These are phyloP conservation scores for Mus caroli DNA, from an alignment of 2,797 vertebrate genomes.

Conservation along the genomic window DNA sequence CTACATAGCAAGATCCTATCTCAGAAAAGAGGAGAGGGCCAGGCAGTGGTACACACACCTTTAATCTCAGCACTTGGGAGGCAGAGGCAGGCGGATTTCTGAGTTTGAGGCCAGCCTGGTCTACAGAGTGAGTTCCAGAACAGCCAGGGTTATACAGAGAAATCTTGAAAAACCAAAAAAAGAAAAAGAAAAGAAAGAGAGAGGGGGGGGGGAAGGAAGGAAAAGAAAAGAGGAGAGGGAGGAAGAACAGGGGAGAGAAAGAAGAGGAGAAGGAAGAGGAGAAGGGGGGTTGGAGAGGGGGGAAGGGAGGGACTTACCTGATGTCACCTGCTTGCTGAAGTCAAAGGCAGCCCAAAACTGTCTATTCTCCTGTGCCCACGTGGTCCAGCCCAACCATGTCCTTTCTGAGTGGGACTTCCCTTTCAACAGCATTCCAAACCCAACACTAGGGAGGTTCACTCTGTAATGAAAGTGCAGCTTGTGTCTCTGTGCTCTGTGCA, in stretches of 20 bases:
- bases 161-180: too few species aligned
- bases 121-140: too few species aligned
- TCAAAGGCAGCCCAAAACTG: background rate
- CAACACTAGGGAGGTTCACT: background rate
- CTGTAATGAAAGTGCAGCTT: background rate
- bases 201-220: too few species aligned
- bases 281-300: accelerated
- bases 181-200: too few species aligned
- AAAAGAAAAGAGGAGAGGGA: background rate
- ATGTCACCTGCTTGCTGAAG: background rate
- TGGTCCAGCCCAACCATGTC: too few species aligned
- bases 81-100: too few species aligned
- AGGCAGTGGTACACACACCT: too few species aligned
- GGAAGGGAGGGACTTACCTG: background rate
- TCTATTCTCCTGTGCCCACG: background rate
- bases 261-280: background rate
- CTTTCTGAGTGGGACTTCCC: background rate
- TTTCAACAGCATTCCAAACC: background rate
- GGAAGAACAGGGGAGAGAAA: too few species aligned
- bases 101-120: too few species aligned
- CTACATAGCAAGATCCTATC: background rate
- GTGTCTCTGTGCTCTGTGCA: background rate
- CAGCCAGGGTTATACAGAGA: too few species aligned
- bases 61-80: too few species aligned
- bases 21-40: background rate